Percentiles rank a stretch among this genome's conserved stretches.
phyloP scores from a whole-genome alignment of 2,888 invertebrate species.

The Hipparchia semele region DNA sequence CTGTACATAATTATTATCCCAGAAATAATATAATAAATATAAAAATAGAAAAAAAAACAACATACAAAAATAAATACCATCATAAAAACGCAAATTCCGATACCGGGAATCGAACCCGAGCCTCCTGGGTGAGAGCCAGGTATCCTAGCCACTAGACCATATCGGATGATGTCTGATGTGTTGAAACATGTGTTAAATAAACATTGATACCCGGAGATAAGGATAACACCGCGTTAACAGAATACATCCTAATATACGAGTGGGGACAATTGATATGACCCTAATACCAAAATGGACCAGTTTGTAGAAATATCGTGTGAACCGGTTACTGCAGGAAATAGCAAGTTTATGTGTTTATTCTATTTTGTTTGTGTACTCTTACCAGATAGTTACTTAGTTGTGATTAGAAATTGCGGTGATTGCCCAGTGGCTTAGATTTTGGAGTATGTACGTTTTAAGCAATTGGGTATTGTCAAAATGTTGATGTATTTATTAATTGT shows the following conservation, averaged over 20 bases:
- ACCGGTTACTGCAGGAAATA: conserved; percentile 60
- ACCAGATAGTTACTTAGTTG: neutral
- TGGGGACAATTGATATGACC: conserved; percentile 54
- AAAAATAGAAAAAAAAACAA: neutral
- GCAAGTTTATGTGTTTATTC: conserved; percentile 27
- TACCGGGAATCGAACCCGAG: conserved; percentile 89
- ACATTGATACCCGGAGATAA: conserved; percentile 13
- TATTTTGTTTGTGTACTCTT: conserved; percentile 10
- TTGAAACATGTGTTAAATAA: conserved; percentile 7
- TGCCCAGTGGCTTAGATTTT: no score
- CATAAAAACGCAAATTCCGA: conserved; percentile 63
- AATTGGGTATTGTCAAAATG: neutral
- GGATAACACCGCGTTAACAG: conserved; percentile 36
- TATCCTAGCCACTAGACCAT: conserved; percentile 41
- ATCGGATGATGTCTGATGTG: conserved; percentile 18
- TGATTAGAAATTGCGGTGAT: neutral
- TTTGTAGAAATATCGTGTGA: conserved; percentile 60
- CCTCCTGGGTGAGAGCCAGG: conserved; percentile 72
- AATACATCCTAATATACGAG: conserved; percentile 40
- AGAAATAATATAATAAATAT: no score
- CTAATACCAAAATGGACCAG: conserved; percentile 50
- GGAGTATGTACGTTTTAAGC: neutral
- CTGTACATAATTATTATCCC: no score
- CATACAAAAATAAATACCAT: neutral
- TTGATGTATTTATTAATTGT: no score